Evolutionary conservation across 2,797 vertebrate genomes (phyloP), one percentile per base, ranked within the genome.

Genomic region (Delichon dasypus): DNA sequence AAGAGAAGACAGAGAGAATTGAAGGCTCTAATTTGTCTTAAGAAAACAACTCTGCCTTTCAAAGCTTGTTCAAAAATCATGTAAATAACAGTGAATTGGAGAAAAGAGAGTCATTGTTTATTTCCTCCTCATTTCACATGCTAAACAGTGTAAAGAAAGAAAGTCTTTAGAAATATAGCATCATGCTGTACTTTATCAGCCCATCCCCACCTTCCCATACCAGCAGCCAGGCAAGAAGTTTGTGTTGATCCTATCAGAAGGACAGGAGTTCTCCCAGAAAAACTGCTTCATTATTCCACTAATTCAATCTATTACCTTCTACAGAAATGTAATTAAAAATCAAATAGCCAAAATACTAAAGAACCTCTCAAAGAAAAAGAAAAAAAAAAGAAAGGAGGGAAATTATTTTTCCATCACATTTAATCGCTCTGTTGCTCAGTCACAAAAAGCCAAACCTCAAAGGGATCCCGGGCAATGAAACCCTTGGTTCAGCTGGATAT

Each of bases 1-100:
- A 82, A 44, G 80, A 74, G 57, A 82, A 66, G 86, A 89, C 44
- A 75, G 75, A 42, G 66, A 54, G 73, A 55, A 38, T 1, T 22
- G 54, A 95, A 74, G 51, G 90, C 70, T 85, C 85, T 85, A 82
- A 85, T 86, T 90, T 93, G 54, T 53, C 85, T 80, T 27, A 75
- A 71, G 66, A 66, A 94, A 96, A 95, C 62, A 94, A 81, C 67
- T 79, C 19, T 42, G 25, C n/a, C 73, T 94, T 90, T 88, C 75
- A 93, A 94, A 88, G 50, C n/a, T 42, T 62, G 22, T 73, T 89
- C 57, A 79, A 85, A 93, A 78, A 85, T 51, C 78, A 81, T 2
- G 2, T 73, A 72, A 90, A 57, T 55, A 91, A 73, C 61, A 73
- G 34, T 29, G 54, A 74, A 73, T 7, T 51, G 40, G 27, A 89